Percentiles rank a stretch among this genome's conserved stretches.
Evolutionary conservation across 2,113 vertebrate genomes (phyloP).

Genomic region (Pleuronectes platessa): DNA sequence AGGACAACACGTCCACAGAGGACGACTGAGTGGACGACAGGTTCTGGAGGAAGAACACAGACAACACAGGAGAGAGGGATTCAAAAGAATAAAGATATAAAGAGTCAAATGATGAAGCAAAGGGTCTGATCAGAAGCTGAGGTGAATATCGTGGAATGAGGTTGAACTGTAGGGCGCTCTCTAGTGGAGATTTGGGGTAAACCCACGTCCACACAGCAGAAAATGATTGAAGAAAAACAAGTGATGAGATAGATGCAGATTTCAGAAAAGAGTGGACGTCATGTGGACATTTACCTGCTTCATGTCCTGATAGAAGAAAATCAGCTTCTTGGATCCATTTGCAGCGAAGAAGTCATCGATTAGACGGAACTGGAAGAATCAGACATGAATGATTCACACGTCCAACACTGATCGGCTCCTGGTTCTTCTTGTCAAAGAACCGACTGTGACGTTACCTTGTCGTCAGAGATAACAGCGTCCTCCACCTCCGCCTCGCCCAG

Average conservation of each 20-base stretch:
- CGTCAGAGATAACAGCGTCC: conserved; percentile 82
- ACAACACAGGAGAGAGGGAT: background rate
- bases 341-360: conserved; percentile 84
- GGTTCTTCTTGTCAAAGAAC: background rate
- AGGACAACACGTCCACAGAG: conserved; percentile 55
- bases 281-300: conserved; percentile 69
- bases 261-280: background rate
- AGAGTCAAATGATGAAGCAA: too few relatives aligned
- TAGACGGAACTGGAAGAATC: conserved; percentile 77
- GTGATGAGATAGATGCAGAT: background rate
- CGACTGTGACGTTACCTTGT: conserved; percentile 73
- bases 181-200: background rate
- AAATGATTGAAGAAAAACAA: too few relatives aligned
- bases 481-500: conserved; percentile 81
- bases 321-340: conserved; percentile 82
- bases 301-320: conserved; percentile 86
- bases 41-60: conserved; percentile 16
- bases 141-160: background rate
- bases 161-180: background rate
- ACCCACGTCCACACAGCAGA: too few relatives aligned
- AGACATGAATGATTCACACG: background rate
- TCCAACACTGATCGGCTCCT: fast-evolving
- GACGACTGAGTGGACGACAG: conserved; percentile 47
- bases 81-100: too few relatives aligned
- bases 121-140: background rate